Evolutionary conservation across 2,888 invertebrate species (phyloP).

Genomic region (Heteromyza rotundicornis): DNA sequence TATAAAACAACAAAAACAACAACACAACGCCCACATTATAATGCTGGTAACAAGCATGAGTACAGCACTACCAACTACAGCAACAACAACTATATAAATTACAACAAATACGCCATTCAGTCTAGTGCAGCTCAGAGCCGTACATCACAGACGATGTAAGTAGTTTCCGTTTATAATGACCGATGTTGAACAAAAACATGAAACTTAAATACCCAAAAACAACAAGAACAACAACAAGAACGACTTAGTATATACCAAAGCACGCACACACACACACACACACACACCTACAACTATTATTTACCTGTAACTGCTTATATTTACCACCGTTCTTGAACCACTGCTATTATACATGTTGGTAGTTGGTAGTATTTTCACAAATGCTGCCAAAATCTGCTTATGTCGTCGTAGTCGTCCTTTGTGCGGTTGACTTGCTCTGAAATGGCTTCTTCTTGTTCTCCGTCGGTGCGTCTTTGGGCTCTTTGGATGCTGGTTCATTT

Average conservation of each 20-base stretch:
- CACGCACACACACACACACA: constrained; percentile 1
- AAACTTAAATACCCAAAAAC: neutral
- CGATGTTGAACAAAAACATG: neutral
- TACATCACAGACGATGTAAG: too few species aligned
- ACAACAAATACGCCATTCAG: neutral
- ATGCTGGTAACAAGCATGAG: too few species aligned
- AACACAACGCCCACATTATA: neutral
- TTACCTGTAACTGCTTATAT: too few species aligned
- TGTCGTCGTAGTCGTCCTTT: constrained; percentile 15
- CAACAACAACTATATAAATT: constrained; percentile 4
- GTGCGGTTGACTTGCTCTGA: too few species aligned
- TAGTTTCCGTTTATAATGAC: neutral
- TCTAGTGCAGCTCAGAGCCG: too few species aligned
- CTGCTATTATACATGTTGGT: too few species aligned
- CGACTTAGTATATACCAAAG: neutral
- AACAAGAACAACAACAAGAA: constrained; percentile 18
- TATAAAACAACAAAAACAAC: neutral
- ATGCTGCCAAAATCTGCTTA: neutral
- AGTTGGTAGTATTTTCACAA: too few species aligned
- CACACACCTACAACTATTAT: neutral
- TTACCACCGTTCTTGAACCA: too few species aligned
- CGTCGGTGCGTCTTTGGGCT: too few species aligned
- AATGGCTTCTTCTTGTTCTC: too few species aligned
- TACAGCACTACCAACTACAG: too few species aligned
- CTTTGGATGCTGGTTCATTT: too few species aligned